Evolutionary conservation across 2,113 vertebrate species (phyloP), one percentile per base, ranked within the genome.

Genomic region (Ovibos moschatus): DNA sequence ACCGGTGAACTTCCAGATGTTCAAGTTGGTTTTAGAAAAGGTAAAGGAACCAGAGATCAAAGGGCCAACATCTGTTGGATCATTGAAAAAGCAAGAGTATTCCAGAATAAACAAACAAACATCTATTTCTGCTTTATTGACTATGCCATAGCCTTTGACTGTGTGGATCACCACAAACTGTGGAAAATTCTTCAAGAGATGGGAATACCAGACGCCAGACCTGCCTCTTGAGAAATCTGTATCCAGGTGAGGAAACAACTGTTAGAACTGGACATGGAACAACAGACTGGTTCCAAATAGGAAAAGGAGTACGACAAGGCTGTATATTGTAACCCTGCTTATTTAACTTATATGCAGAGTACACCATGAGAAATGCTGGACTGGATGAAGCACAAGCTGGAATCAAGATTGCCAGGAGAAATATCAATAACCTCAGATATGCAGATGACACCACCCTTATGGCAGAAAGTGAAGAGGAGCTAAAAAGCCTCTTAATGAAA

Each of bases 361-460:
- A n/a, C 15, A 64, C 16, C 15, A n/a, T 64, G 30, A 64, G 30
- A 64, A n/a, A 64, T 3, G 1, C 30, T 64, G 30, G 62, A 15
- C 30, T 64, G 30, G 15, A 64, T 2, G 30, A 64, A 64, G 30
- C 62, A 64, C 30, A 64, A 64, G 33, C 62, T 64, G 33, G 7
- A 64, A 64, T 64, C 30, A 64, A n/a, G 16, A 9, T 4, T 64
- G 30, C 62, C 0, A 0, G 7, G 30, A 64, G 30, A n/a, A n/a
- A 64, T 64, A 64, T 17, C 33, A n/a, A n/a, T 64, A n/a, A 17
- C 62, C 1, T 64, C 30, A 17, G 0, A 64, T 64, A 64, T 17
- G 1, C 30, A n/a, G 0, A n/a, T n/a, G 3, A 64, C 0, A n/a
- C 7, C 30, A 64, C 62, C 30, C 30, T n/a, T 64, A n/a, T 1